These are phyloP conservation scores for Camponotus floridanus DNA, from an alignment of 1,140 invertebrate species.

Conservation along the genomic window DNA sequence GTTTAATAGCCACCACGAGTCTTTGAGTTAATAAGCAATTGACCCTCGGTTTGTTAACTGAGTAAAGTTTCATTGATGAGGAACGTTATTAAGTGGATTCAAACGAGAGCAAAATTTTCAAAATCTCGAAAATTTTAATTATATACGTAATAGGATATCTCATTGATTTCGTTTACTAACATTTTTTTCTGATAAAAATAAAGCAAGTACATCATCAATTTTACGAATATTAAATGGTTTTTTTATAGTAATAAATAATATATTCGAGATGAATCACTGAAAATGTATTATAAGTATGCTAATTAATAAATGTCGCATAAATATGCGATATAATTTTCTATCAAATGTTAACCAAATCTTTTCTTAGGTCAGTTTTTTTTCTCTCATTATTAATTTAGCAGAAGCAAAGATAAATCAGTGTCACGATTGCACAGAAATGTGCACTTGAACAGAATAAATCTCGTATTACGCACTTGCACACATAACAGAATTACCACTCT, in stretches of 20 bases:
- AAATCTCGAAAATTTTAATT: constrained; percentile 56
- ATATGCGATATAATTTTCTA: background rate
- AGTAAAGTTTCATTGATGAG: constrained; percentile 81
- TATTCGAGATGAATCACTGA: background rate
- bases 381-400: background rate
- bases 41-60: constrained; percentile 79
- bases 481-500: background rate
- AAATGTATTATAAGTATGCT: background rate
- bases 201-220: background rate
- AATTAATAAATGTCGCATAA: background rate
- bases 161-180: background rate
- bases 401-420: background rate
- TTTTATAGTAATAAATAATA: background rate
- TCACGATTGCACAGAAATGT: background rate
- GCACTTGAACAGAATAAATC: constrained; percentile 28
- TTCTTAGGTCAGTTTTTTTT: background rate
- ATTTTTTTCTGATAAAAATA: background rate
- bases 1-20: constrained; percentile 73
- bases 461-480: background rate
- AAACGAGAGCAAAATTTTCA: constrained; percentile 40
- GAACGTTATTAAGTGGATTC: constrained; percentile 73
- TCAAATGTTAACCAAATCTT: constrained; percentile 2
- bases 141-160: background rate
- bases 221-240: background rate
- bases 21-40: constrained; percentile 85